Base-by-base conservation (phyloP, 2,113 vertebrate species). In the Falco punctatus region DNA sequence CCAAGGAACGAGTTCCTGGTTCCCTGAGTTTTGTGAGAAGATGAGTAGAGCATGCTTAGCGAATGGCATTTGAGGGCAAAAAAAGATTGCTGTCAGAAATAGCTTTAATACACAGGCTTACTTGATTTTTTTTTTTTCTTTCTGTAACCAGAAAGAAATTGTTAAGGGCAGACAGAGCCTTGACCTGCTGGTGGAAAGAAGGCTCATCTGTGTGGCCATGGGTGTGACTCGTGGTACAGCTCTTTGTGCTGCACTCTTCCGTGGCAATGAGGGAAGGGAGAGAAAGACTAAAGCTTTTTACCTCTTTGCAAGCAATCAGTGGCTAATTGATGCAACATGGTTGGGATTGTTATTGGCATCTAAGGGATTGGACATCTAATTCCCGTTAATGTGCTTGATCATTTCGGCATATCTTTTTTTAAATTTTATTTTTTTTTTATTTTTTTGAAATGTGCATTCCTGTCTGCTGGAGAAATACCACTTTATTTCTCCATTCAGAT, bases 401-500 rank as follows among this genome's bases (percentile, higher is more conserved):
- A 72, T 79, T 35, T 95, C 51, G 81, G 26, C 27, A 20, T 61
- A 23, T 72, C 0, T 26, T 55, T 52, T 49, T 21, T 35, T 58
- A 42, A 42, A 42, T 38, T 38, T 38, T 38, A 42, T n/a, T 30
- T 8, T 16, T 24, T 22, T 24, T 22, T 24, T 3, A 0, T 28
- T 73, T 72, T 85, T 85, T 80, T 54, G 2, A 71, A 32, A 55
- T 48, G 13, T 62, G 74, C 42, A 18, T 92, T 83, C 21, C 38
- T 78, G 9, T 21, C 48, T 61, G 20, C 55, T 90, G 44, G 52
- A 96, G 67, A 83, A 88, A 71, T 64, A 48, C 49, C 57, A 52
- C 48, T 93, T 92, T 88, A 44, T 94, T 94, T 95, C 67, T 92
- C 13, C 52, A 42, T 87, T 86, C 61, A 72, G 69, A n/a, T 92